A percentile compares a stretch with the other conserved stretches of the same genome.
Evolutionary conservation across 2,888 invertebrate genomes (phyloP).

Genomic region (Andrena bicolor): DNA sequence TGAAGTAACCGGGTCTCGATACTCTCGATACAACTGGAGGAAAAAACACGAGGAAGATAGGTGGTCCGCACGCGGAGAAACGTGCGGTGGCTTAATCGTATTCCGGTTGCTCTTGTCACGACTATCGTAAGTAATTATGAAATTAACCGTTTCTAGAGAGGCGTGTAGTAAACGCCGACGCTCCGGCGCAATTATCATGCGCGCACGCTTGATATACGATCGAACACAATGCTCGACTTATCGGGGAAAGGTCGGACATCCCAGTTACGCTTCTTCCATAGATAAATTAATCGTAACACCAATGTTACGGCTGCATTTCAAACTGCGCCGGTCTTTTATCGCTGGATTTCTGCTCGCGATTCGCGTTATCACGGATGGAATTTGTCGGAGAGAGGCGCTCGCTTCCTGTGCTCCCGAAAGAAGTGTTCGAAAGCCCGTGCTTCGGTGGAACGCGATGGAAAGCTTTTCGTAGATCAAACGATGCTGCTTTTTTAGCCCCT

Average conservation of each 20-base stretch:
- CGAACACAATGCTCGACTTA: conserved; percentile 77
- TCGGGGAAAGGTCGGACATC: conserved; percentile 83
- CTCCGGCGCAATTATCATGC: conserved; percentile 68
- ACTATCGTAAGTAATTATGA: conserved; percentile 73
- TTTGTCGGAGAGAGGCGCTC: not conserved
- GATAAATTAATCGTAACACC: conserved; percentile 81
- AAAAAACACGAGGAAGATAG: not conserved
- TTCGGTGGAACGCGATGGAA: not conserved
- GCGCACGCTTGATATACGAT: conserved; percentile 64
- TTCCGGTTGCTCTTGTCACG: conserved; percentile 62
- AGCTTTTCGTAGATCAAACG: not conserved
- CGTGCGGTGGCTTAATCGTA: conserved; percentile 49
- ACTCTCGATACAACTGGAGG: not conserved
- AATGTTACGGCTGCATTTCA: conserved; percentile 82
- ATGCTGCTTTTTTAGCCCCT: conserved; percentile 11
- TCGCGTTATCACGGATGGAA: conserved; percentile 60
- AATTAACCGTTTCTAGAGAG: conserved; percentile 74
- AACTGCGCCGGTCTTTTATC: conserved; percentile 75
- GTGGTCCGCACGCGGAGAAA: conserved; percentile 7
- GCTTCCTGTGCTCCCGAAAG: not conserved
- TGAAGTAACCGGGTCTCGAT: not conserved
- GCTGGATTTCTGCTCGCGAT: conserved; percentile 52
- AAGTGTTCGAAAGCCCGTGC: not conserved
- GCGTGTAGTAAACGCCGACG: conserved; percentile 73
- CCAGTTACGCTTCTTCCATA: conserved; percentile 80